Base-by-base conservation (phyloP, 1,140 invertebrate species). In the Saxidomus purpurata region DNA sequence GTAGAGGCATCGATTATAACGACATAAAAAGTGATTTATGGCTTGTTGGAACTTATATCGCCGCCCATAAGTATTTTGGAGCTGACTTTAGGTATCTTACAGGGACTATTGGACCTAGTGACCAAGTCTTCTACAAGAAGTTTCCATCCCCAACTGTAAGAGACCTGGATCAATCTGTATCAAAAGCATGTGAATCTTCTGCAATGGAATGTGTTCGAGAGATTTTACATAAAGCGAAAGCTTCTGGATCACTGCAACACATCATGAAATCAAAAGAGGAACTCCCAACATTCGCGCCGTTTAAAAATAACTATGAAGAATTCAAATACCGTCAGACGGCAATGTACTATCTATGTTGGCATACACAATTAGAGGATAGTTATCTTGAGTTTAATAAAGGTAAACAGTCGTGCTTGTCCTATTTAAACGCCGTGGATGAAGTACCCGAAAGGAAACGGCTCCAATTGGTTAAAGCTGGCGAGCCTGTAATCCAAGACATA, bases 21-120 rank as follows among this genome's bases (percentile, higher is more conserved):
- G 49, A 49, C 17, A 22, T 52, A 8, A 79, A 79, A 52, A 79
- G n/a, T 43, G 90, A 92, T 69, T 88, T 93, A 38, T 88, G 76
- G 76, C 15, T 84, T 19, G 52, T 74, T 34, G 87, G 87, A 17
- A 89, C 43, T 9, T 89, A 74, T 22, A 36, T 89, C 3, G 87
- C 87, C 3, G 87, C 79, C 0, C 81, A 83, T 25, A 89, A 89
- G 77, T 89, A 89, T 84, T 89, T 76, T 36, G 87, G 87, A 6
- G 80, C 38, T 0, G 87, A 89, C 40, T 74, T 61, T n/a, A 38
- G 87, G n/a, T 89, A 83, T 28, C 25, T 82, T 6, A 61, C 87
- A 13, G 87, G 87, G 11, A 61, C 59, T 36, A 47, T 71, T 13
- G 36, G 25, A 17, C 17, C 79, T 25, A 69, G 49, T 8, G 87